phyloP scores from a whole-genome alignment of 2,113 vertebrate genomes.

The Myotis brandtii region DNA sequence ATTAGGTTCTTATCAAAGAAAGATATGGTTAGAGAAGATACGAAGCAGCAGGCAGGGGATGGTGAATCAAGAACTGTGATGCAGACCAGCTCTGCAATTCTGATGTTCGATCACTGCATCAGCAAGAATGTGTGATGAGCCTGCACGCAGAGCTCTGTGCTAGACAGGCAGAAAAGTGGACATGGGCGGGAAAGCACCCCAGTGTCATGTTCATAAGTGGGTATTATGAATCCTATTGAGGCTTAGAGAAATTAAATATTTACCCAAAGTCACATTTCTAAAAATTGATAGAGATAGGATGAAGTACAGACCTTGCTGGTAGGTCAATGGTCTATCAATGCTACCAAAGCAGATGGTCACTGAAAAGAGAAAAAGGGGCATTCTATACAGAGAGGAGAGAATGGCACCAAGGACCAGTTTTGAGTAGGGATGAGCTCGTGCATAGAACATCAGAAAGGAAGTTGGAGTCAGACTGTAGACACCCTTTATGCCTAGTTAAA shows the following conservation, averaged over 20 bases:
- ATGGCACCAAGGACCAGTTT: background rate
- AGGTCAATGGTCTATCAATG: background rate
- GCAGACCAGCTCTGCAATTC: background rate
- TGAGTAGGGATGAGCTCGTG: background rate
- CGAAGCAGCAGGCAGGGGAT: background rate
- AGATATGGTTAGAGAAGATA: background rate
- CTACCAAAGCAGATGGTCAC: background rate
- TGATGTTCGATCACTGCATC: background rate
- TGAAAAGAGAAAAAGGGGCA: background rate
- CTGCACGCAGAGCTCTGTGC: background rate
- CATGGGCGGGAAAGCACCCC: accelerated
- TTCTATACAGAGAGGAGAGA: background rate
- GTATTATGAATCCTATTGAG: background rate
- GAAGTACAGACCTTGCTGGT: background rate
- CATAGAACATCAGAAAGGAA: background rate
- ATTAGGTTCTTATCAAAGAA: background rate
- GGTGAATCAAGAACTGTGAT: background rate
- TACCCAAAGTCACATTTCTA: constrained; percentile 28
- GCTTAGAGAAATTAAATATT: background rate
- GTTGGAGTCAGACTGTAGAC: background rate
- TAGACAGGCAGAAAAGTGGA: background rate
- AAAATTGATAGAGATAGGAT: background rate
- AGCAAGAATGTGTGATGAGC: background rate
- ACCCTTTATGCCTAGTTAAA: background rate
- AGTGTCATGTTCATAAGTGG: background rate